A percentile compares a stretch with the other conserved stretches of the same genome.
Evolutionary conservation across 1,140 invertebrate genomes (phyloP).

Genomic region (Ephestia elutella): DNA sequence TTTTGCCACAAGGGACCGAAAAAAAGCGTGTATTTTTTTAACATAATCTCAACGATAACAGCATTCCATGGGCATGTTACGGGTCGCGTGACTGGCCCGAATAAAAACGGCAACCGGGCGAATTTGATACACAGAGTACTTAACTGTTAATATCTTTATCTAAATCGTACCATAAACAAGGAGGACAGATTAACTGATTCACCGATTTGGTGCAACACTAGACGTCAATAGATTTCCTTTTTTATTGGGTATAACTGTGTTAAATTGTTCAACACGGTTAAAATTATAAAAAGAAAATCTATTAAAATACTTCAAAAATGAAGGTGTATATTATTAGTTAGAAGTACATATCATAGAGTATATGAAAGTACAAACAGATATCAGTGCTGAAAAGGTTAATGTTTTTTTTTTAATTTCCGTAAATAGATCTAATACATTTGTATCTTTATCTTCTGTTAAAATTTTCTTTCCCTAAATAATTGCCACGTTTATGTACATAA

Average conservation of each 20-base stretch:
- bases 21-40: constrained; percentile 14
- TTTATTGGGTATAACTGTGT: too few relatives aligned
- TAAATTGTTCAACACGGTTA: too few relatives aligned
- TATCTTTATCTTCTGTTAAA: too few relatives aligned
- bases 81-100: constrained; percentile 43
- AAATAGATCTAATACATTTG: too few relatives aligned
- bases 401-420: too few relatives aligned
- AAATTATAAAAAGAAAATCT: too few relatives aligned
- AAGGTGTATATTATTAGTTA: too few relatives aligned
- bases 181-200: constrained; percentile 26
- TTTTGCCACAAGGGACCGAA: constrained; percentile 1
- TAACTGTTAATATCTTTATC: constrained; percentile 51
- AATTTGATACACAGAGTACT: constrained; percentile 55
- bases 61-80: constrained; percentile 50
- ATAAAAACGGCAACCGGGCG: constrained; percentile 39
- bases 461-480: constrained; percentile 22
- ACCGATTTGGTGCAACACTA: background rate
- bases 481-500: background rate
- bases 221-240: too few relatives aligned
- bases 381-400: too few relatives aligned
- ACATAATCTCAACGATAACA: constrained; percentile 40
- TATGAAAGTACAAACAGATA: too few relatives aligned
- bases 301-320: too few relatives aligned
- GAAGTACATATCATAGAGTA: too few relatives aligned
- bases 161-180: constrained; percentile 42